phyloP scores from a whole-genome alignment of 2,888 invertebrate species.

The Alloscopus bannaensis region DNA sequence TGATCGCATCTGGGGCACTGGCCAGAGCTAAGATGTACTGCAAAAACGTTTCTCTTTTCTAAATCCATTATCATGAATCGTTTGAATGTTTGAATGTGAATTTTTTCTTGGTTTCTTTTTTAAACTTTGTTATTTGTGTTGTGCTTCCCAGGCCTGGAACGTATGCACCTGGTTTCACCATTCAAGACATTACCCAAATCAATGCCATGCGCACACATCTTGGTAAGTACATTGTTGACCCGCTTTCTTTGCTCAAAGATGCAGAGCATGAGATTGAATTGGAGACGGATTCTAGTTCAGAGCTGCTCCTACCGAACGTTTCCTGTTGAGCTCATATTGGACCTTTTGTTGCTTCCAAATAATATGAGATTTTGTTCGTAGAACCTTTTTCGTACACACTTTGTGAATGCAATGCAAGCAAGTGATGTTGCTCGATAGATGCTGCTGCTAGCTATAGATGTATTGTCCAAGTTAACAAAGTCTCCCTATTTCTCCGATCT shows the following conservation, averaged over 20 bases:
- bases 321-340: too few relatives aligned
- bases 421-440: conserved; percentile 20
- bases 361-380: conserved; percentile 7
- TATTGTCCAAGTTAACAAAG: too few relatives aligned
- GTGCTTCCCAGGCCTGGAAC: conserved; percentile 34
- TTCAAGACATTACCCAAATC: conserved; percentile 47
- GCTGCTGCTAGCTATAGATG: too few relatives aligned
- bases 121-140: neutral
- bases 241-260: conserved; percentile 23
- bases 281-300: neutral
- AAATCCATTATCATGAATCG: neutral
- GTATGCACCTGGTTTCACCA: conserved; percentile 42
- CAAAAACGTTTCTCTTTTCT: neutral
- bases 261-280: neutral
- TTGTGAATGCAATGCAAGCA: conserved; percentile 2
- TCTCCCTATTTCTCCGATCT: too few relatives aligned
- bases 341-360: conserved; percentile 10
- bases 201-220: conserved; percentile 42
- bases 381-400: neutral
- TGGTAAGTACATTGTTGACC: conserved; percentile 56
- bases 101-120: neutral
- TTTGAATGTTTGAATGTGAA: neutral
- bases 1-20: conserved; percentile 66
- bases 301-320: conserved; percentile 48
- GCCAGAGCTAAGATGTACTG: conserved; percentile 69